Base-by-base conservation (phyloP, 2,888 invertebrate genomes). In the Coelinius sp. region DNA sequence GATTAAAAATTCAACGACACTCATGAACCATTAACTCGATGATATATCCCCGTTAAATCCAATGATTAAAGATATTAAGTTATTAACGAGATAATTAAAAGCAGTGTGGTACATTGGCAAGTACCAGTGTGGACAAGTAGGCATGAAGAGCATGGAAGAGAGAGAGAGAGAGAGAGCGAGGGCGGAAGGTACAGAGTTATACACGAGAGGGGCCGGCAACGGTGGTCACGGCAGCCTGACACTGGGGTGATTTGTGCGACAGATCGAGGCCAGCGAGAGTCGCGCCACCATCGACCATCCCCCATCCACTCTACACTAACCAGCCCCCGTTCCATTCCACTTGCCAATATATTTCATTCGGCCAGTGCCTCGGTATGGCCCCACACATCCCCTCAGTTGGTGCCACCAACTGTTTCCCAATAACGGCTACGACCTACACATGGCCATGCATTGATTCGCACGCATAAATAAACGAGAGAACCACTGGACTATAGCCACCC, bases 191-290 rank as follows among this genome's bases (percentile, higher is more conserved):
- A 35, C n/a, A 44, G 17, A 31, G 53, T 46, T 44, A 56, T 62
- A 71, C 66, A 74, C 41, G 67, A 66, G 71, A 70, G 71, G 71
- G 68, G 73, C 64, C 52, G 74, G 70, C 69, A 71, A 69, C 65
- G 65, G 68, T 74, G 78, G 73, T 71, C 74, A 73, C 73, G 66
- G 74, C 75, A 80, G 77, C 74, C 73, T 76, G 74, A 76, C 76
- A 69, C 25, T 65, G 68, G 78, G 76, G 79, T 85, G 85, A 85
- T 84, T 85, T 85, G 85, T 85, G 84, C 80, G 84, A 82, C 84
- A 83, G 82, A 85, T 84, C 84, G 82, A 77, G 83, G 82, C 83
- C 82, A 84, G 79, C 75, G 78, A 76, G 79, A 77, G 68, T 70
- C 41, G 53, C 65, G 53, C 44, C 41, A 65, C 70, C 53, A 70